Conservation (phyloP, 30 jellyfish, hydroid and myxozoan genomes). For the Cassiopea andromeda region DNA sequence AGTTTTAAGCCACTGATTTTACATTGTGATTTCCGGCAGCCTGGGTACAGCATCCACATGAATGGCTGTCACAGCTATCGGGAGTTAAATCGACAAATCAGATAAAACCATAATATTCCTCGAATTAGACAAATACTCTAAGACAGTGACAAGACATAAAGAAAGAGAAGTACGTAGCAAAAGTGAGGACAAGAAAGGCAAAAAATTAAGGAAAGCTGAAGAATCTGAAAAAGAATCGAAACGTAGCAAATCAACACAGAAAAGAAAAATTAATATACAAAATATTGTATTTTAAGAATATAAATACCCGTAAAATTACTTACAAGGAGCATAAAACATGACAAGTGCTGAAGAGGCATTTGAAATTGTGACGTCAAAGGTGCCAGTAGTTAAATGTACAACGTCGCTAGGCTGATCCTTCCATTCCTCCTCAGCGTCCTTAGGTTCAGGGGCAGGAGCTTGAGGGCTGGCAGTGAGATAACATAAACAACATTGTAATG, state of each 20-base stretch:
- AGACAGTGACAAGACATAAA: neutral
- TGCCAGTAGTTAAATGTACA: constrained; percentile 79
- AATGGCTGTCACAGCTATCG: no score
- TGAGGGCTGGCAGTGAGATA: constrained; percentile 55
- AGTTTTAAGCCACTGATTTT: neutral
- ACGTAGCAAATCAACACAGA: neutral
- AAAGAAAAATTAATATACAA: neutral
- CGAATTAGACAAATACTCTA: no score
- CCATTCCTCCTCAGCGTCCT: constrained; percentile 86
- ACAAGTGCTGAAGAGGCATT: constrained; percentile 75
- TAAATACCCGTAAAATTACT: neutral
- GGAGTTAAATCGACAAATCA: no score
- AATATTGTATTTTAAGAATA: neutral
- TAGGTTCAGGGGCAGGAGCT: constrained; percentile 60
- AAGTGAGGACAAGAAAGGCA: neutral
- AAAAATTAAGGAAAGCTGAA: neutral
- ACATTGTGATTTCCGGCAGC: no score
- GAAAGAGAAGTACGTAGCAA: neutral
- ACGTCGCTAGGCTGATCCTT: constrained; percentile 88
- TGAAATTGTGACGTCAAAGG: constrained; percentile 74
- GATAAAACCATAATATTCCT: no score
- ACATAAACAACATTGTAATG: neutral
- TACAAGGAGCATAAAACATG: constrained; percentile 99
- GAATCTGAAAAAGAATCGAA: neutral
- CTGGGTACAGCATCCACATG: no score